These are phyloP conservation scores for Caerostris darwini DNA, from an alignment of 1,140 invertebrate species.

Conservation along the genomic window DNA sequence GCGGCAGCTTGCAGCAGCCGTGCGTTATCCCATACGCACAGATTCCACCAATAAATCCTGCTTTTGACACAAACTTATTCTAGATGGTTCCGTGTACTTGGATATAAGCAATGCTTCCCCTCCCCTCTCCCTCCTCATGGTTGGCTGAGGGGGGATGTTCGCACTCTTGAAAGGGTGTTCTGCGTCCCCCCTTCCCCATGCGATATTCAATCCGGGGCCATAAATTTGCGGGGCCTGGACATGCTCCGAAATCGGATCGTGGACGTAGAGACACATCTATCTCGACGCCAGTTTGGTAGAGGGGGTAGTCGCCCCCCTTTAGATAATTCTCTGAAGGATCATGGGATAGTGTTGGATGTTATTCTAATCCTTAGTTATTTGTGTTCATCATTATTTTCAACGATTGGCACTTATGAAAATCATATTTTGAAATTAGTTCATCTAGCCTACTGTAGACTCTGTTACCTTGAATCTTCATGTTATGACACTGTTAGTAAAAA, in stretches of 20 bases:
- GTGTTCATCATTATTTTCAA: not conserved
- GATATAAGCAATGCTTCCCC: conserved; percentile 30
- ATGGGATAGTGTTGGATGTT: conserved; percentile 1
- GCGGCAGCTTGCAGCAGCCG: conserved; percentile 71
- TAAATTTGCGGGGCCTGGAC: conserved; percentile 59
- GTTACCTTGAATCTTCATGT: too few relatives aligned
- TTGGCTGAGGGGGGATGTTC: conserved; percentile 52
- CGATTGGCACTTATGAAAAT: not conserved
- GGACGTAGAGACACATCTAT: conserved; percentile 70
- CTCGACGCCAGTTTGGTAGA: conserved; percentile 52
- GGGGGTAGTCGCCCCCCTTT: not conserved
- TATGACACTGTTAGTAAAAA: too few relatives aligned
- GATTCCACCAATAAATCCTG: conserved; percentile 73
- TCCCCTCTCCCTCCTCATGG: not conserved
- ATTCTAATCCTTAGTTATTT: conserved; percentile 32
- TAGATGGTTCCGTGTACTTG: conserved; percentile 75
- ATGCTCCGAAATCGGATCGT: conserved; percentile 71
- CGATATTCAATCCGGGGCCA: conserved; percentile 76
- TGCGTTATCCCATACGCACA: conserved; percentile 71
- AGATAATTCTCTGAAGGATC: not conserved
- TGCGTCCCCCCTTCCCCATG: not conserved
- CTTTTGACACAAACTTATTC: conserved; percentile 76
- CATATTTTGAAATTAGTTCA: not conserved
- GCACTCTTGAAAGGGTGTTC: conserved; percentile 58
- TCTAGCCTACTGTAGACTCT: too few relatives aligned